Evolutionary conservation across 2,113 vertebrate species (phyloP).

Genomic region (Eulemur rufifrons): DNA sequence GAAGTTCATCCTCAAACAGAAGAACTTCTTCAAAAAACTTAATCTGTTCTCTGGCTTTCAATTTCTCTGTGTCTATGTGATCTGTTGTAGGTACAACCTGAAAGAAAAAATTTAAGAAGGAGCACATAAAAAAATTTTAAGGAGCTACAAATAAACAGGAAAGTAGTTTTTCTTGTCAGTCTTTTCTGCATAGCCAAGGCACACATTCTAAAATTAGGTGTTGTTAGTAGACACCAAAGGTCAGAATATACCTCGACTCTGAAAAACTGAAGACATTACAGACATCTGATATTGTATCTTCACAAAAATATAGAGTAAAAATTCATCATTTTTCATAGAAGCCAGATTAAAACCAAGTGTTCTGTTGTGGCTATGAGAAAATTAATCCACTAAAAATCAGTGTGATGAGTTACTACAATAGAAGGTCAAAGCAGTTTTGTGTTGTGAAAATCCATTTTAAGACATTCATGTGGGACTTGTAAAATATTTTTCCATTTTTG

Average conservation of each 20-base stretch:
- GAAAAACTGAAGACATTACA: neutral
- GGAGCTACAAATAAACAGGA: neutral
- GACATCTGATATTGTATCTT: neutral
- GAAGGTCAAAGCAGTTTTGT: neutral
- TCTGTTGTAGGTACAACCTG: constrained; percentile 92
- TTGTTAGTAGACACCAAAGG: neutral
- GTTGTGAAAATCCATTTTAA: neutral
- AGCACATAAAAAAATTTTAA: neutral
- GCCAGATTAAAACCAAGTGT: neutral
- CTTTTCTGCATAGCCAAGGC: neutral
- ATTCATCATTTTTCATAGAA: neutral
- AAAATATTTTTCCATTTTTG: neutral
- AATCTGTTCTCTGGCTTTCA: constrained; percentile 96
- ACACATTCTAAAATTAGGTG: neutral
- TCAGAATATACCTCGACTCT: neutral
- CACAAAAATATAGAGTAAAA: neutral
- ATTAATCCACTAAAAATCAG: neutral
- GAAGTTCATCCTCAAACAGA: constrained; percentile 97
- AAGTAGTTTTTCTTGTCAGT: neutral
- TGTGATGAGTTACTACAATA: neutral
- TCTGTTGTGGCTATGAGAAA: neutral
- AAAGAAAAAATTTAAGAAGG: constrained; percentile 33
- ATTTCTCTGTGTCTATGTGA: constrained; percentile 95
- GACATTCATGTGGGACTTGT: neutral
- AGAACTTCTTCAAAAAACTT: constrained; percentile 98